Base-by-base conservation (phyloP, 2,797 vertebrate species). In the Spinibarbus caldwelli region DNA sequence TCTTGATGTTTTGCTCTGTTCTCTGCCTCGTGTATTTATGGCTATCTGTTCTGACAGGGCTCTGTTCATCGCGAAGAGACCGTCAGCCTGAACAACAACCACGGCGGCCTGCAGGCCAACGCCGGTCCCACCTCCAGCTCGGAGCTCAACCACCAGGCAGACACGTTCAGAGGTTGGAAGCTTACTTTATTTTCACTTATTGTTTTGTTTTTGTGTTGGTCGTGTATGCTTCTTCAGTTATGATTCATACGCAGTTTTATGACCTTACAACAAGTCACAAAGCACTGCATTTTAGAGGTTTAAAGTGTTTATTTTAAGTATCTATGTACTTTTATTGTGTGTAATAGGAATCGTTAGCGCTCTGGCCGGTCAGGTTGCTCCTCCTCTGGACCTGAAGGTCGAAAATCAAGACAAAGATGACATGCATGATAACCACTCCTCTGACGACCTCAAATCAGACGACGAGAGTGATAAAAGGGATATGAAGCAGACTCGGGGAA, bases 351-450 rank as follows among this genome's bases (percentile, higher is more conserved):
- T 96, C 34, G 90, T 95, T 21, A 91, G 95, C 72, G 95, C 93
- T 82, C 91, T 99, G 90, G 92, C 94, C 67, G 93, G 93, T 89
- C 97, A 97, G 82, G 87, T 97, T 83, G 92, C 96, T 59, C 78
- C 95, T 34, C 84, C 94, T 68, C 90, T 97, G 91, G 97, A 97
- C 92, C 96, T 99, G 87, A 99, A 99, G 93, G 89, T 97, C 76
- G 98, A 99, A 93, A 97, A 94, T 89, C 97, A 97, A 89, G 98
- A 99, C 83, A 99, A 97, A 87, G 98, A 99, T 29, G 98, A 99
- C 47, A 97, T 97, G 89, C 95, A 97, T 1, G 97, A 99, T 54
- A 95, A 94, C 57, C 94, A 96, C 80, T 97, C 97, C 78, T 96
- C 95, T 2, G 97, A 99, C 43, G 96, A 97, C 92, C 95, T 96